A percentile compares a stretch with the other conserved stretches of the same genome.
Evolutionary conservation across 2,113 vertebrate genomes (phyloP).

Genomic region (Pseudopodoces humilis): DNA sequence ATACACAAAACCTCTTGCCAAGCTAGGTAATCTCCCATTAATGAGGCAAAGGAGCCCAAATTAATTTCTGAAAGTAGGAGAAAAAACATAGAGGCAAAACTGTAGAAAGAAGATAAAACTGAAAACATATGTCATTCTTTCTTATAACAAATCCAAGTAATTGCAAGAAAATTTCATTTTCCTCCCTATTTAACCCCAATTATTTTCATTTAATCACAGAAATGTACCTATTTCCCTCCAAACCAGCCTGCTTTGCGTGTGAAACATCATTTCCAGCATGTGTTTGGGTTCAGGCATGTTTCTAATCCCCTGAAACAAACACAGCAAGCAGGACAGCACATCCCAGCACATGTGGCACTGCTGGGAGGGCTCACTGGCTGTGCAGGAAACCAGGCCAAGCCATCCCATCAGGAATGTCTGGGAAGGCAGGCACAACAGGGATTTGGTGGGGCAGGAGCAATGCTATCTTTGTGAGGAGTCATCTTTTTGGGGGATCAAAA

Average conservation of each 20-base stretch:
- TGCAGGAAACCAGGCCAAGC: not conserved
- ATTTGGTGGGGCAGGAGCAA: not conserved
- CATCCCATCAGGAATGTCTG: not conserved
- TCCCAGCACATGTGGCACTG: not conserved
- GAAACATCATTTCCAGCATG: not conserved
- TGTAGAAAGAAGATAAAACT: conserved; percentile 21
- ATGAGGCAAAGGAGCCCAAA: not conserved
- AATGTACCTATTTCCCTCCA: not conserved
- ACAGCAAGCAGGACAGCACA: not conserved
- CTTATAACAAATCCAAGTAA: conserved; percentile 36
- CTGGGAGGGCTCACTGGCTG: not conserved
- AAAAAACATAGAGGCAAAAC: not conserved
- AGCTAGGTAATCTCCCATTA: conserved; percentile 29
- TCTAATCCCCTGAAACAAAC: not conserved
- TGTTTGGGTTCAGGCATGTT: not conserved
- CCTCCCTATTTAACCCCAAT: conserved; percentile 35
- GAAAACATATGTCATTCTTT: conserved; percentile 6
- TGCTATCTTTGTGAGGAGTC: not conserved
- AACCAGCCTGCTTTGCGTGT: not conserved
- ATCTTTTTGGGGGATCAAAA: not conserved
- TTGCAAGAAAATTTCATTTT: conserved; percentile 50
- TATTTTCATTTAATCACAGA: conserved; percentile 57
- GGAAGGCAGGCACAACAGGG: not conserved
- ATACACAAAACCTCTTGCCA: not conserved
- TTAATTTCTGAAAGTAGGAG: not conserved